These are phyloP conservation scores for Apis cerana DNA, from an alignment of 1,140 invertebrate genomes.

Conservation along the genomic window DNA sequence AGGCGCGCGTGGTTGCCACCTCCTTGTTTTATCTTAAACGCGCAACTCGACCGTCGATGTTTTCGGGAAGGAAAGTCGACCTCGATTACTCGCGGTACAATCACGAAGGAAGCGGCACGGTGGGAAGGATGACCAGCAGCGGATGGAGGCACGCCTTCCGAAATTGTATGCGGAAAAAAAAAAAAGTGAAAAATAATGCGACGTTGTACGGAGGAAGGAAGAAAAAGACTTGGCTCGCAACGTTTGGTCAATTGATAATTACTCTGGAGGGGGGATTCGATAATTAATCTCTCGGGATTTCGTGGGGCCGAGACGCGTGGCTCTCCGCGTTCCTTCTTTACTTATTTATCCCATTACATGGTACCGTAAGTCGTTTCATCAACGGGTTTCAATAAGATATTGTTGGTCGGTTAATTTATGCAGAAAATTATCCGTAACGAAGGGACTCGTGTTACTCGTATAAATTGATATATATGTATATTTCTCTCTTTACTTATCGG, in stretches of 20 bases:
- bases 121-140: background rate
- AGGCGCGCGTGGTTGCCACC: constrained; percentile 6
- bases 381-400: no score
- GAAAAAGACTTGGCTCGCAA: background rate
- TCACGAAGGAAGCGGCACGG: constrained; percentile 27
- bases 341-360: background rate
- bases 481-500: no score
- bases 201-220: background rate
- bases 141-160: constrained; percentile 48
- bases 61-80: constrained; percentile 65
- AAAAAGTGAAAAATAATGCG: background rate
- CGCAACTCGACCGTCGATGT: constrained; percentile 51
- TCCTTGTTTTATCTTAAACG: constrained; percentile 23
- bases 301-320: constrained; percentile 11
- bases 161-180: constrained; percentile 26
- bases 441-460: no score
- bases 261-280: constrained; percentile 4
- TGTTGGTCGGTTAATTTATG: background rate
- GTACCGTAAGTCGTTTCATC: background rate
- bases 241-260: constrained; percentile 50
- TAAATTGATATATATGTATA: no score
- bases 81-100: constrained; percentile 52
- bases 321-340: constrained; percentile 2
- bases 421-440: background rate
- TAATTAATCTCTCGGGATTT: constrained; percentile 43